Evolutionary conservation across 2,888 invertebrate genomes (phyloP).

Genomic region (Actias luna): DNA sequence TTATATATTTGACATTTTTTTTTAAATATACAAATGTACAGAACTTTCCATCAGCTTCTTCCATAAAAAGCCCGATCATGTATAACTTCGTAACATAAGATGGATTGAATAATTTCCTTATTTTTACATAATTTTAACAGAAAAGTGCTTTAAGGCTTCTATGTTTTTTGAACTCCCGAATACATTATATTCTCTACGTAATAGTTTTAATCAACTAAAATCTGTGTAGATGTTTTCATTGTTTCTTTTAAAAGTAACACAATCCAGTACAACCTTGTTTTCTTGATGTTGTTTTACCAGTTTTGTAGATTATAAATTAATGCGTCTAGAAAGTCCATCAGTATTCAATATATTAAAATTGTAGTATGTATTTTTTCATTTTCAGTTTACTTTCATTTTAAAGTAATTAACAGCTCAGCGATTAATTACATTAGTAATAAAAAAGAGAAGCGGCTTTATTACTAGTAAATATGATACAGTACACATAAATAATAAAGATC

Average conservation of each 20-base stretch:
- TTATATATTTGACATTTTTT: too few relatives aligned
- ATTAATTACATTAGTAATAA: background rate
- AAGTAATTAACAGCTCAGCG: background rate
- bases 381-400: background rate
- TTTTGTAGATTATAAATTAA: slow-evolving; percentile 9
- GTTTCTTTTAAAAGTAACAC: background rate
- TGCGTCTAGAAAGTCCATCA: slow-evolving; percentile 10
- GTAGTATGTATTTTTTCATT: background rate
- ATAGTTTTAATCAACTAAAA: background rate
- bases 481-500: background rate
- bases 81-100: too few relatives aligned
- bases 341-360: background rate
- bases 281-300: slow-evolving; percentile 12
- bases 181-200: background rate
- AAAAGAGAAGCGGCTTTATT: slow-evolving; percentile 1
- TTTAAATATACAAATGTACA: too few relatives aligned
- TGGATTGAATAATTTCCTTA: background rate
- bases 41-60: too few relatives aligned
- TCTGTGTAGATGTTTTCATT: background rate
- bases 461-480: background rate
- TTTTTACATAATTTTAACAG: background rate
- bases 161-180: background rate
- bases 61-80: too few relatives aligned
- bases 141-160: background rate
- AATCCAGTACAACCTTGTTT: slow-evolving; percentile 7